Base-by-base conservation (phyloP, 2,888 invertebrate genomes). In the Cantharis nigra region DNA sequence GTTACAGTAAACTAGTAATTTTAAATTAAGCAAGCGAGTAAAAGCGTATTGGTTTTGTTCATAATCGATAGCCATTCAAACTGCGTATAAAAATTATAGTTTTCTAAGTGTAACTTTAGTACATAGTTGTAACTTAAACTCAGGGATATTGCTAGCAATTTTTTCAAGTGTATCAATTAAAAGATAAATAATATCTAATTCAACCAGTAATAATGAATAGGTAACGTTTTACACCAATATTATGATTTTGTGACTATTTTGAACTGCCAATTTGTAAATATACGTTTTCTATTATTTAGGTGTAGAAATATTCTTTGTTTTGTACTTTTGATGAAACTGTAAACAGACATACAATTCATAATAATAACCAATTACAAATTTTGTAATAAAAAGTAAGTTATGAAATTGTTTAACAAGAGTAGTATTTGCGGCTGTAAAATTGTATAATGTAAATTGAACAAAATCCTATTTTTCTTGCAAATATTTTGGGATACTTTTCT, bases 401-500 rank as follows among this genome's bases (percentile, higher is more conserved):
- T n/a, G 20, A 13, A 72, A 30, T 18, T 72, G 49, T 72, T 63
- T 28, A 62, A 33, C 70, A 63, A 70, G 20, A 74, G 80, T 79
- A 80, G 79, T 81, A 83, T 78, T 79, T 75, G 77, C 83, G 83
- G 81, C 83, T 83, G 83, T 84, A 73, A 83, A 80, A 80, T 79
- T 69, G 75, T 72, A 71, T 72, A 73, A 77, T 81, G 79, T 82
- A 79, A 76, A 75, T 74, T 69, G 64, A 69, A 75, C 72, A 71
- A 84, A 85, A 85, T 85, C 86, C 86, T 87, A 87, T 87, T 87
- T 87, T 87, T 85, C 82, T 82, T 83, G 79, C 83, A 83, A 81
- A 85, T 86, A 87, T 87, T 86, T 87, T 86, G 85, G 86, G 86
- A 83, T 87, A 87, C 87, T 87, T 87, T 87, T 87, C 86, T 87